Percentiles rank a stretch among this genome's conserved stretches.
Evolutionary conservation across 2,113 vertebrate genomes (phyloP).

Genomic region (Ceratotherium simum): DNA sequence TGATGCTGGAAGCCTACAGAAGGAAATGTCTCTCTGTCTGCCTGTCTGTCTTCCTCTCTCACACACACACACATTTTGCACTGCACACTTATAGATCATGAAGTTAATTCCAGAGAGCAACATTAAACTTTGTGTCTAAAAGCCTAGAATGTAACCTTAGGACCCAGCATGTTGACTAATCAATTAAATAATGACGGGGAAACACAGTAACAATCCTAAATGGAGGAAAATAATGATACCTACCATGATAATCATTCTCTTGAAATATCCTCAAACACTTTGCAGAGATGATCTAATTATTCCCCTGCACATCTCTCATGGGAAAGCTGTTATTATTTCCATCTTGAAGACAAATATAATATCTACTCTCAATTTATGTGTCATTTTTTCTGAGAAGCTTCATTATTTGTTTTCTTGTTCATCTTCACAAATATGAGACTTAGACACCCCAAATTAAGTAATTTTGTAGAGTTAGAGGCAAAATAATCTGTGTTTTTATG

Average conservation of each 20-base stretch:
- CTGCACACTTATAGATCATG: not conserved
- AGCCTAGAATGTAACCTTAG: not conserved
- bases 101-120: slow-evolving; percentile 43
- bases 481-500: not conserved
- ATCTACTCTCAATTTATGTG: slow-evolving; percentile 12
- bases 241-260: slow-evolving; percentile 51
- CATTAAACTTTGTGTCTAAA: slow-evolving; percentile 53
- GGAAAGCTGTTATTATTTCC: slow-evolving; percentile 65
- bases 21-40: not conserved
- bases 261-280: slow-evolving; percentile 48
- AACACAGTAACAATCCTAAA: slow-evolving; percentile 6
- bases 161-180: not conserved
- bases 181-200: slow-evolving; percentile 46
- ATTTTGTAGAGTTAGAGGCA: not conserved
- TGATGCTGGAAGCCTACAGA: not conserved
- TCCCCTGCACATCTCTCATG: not conserved
- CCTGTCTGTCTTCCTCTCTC: not conserved
- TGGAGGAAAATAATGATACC: not conserved
- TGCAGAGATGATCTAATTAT: slow-evolving; percentile 35
- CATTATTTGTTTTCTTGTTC: slow-evolving; percentile 58
- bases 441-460: slow-evolving; percentile 1
- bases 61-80: not conserved
- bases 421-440: slow-evolving; percentile 33
- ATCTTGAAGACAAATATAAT: slow-evolving; percentile 56
- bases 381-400: slow-evolving; percentile 45